Conservation (phyloP, 2,797 vertebrate species). For the Oceanodroma leucorhoa region DNA sequence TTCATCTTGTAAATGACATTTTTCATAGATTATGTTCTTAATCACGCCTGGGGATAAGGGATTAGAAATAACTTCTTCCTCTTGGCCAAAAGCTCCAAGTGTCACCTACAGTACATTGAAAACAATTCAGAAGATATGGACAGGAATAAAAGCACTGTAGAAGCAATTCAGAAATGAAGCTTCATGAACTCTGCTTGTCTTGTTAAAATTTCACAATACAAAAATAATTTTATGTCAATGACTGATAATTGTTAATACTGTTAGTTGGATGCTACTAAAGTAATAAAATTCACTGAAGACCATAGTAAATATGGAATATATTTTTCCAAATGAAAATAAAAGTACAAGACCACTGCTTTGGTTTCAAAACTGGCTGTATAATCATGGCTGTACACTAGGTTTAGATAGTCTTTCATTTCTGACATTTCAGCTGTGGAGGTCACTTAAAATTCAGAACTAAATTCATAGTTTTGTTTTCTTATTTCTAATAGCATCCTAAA, state of each 20-base stretch:
- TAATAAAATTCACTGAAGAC: not conserved
- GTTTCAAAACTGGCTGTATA: not conserved
- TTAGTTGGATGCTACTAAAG: conserved; percentile 21
- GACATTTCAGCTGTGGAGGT: not conserved
- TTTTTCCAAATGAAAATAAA: not conserved
- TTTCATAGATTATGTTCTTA: conserved; percentile 93
- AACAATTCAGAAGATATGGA: not conserved
- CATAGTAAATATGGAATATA: not conserved
- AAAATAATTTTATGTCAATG: not conserved
- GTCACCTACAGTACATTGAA: conserved; percentile 83
- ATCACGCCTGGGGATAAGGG: conserved; percentile 94
- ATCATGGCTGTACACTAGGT: not conserved
- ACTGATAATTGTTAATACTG: not conserved
- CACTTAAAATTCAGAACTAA: not conserved
- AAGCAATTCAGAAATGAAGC: not conserved
- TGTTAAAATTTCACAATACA: not conserved
- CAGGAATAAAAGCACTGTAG: not conserved
- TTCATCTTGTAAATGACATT: conserved; percentile 85
- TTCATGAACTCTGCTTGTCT: not conserved
- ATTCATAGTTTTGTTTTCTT: not conserved
- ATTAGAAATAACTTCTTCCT: conserved; percentile 97
- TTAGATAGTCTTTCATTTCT: not conserved
- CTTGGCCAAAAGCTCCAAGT: conserved; percentile 93
- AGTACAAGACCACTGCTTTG: not conserved
- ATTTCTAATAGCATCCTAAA: not conserved